Evolutionary conservation across 2,113 vertebrate genomes (phyloP), one percentile per base, ranked within the genome.

Genomic region (Oryzias curvinotus): DNA sequence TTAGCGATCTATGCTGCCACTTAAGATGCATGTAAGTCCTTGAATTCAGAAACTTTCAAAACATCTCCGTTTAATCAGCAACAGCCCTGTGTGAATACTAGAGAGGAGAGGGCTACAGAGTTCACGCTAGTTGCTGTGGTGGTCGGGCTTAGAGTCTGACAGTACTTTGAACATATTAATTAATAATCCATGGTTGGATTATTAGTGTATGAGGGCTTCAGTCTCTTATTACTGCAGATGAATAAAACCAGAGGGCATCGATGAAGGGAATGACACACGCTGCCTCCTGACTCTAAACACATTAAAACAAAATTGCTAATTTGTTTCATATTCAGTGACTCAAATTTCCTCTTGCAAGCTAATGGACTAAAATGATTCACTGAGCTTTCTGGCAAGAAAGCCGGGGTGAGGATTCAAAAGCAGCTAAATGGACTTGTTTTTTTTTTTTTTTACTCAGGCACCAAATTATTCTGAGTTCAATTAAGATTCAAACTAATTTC

Each of bases 131-230:
- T 69, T 14, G 51, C 77, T 43, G 64, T 59, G 69, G 72, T 77
- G 80, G 84, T 80, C 52, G 42, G 57, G 68, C 62, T 75, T 73
- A 73, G 65, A 82, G 68, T 76, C 60, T 60, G 71, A 78, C 64
- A 53, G 72, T 56, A 81, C 77, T 86, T 82, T 80, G 69, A 82
- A 77, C 68, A 77, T 82, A 81, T 85, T 71, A 84, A 87, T 88
- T 86, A 87, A 88, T 86, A 86, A 86, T 82, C 77, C 80, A 87
- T 83, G 83, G 71, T 49, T 72, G 66, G 60, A 68, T 86, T 81
- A 75, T 88, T 85, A 82, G 75, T 63, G 68, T 74, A 68, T 78
- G 80, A 75, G 77, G 65, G 21, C 71, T 82, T 77, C 67, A 62
- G 74, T 44, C 59, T 43, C 63, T 48, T 82, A 62, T 80, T 82